These are phyloP conservation scores for Colinus virginianus DNA, from an alignment of 2,113 vertebrate species.

Conservation along the genomic window DNA sequence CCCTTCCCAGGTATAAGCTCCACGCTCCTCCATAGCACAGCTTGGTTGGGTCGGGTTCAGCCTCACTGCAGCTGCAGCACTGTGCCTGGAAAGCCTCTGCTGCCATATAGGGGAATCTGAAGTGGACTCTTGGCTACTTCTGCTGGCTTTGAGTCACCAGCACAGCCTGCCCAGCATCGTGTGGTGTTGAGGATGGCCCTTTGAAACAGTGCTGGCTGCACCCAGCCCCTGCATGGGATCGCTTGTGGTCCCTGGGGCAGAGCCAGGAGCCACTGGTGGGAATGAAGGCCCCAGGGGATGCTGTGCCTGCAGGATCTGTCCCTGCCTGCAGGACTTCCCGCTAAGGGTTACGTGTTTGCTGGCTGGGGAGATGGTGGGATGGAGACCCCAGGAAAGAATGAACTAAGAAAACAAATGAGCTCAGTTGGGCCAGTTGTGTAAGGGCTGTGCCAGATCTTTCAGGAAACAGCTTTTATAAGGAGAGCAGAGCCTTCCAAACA, in stretches of 20 bases:
- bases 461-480: conserved; percentile 65
- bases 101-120: not conserved
- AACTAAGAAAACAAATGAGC: conserved; percentile 61
- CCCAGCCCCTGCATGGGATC: not conserved
- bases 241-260: fast-evolving
- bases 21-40: fast-evolving
- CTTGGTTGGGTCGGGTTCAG: not conserved
- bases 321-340: not conserved
- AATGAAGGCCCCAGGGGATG: not conserved
- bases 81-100: not conserved
- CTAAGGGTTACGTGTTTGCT: not conserved
- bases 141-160: not conserved
- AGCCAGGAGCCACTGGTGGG: not conserved
- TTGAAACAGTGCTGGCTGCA: not conserved
- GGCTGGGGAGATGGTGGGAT: not conserved
- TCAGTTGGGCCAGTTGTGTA: conserved; percentile 19
- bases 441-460: conserved; percentile 57
- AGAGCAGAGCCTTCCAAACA: conserved; percentile 48
- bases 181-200: not conserved
- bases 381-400: conserved; percentile 54
- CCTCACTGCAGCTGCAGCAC: not conserved
- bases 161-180: not conserved
- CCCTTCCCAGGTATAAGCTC: not conserved
- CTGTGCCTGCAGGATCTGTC: fast-evolving
- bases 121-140: not conserved